Evolutionary conservation across 2,888 invertebrate species (phyloP).

Genomic region (Lasioglossum vierecki): DNA sequence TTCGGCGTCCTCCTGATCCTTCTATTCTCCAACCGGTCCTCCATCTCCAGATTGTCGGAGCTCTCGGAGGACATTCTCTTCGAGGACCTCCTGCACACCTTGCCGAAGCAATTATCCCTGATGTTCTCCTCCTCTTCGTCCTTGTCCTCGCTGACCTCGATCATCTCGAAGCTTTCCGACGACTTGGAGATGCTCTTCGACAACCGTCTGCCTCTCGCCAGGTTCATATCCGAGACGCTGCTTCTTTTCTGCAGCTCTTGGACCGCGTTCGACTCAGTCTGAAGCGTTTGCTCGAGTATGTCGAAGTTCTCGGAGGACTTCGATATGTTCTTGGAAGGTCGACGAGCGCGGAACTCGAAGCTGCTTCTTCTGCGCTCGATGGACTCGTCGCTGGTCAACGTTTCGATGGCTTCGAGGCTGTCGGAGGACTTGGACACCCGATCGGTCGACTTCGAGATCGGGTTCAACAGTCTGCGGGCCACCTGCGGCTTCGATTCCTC

Average conservation of each 20-base stretch:
- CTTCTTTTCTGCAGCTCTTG: slow-evolving; percentile 76
- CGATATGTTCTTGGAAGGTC: slow-evolving; percentile 74
- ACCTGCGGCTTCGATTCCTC: slow-evolving; percentile 71
- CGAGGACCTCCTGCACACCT: slow-evolving; percentile 64
- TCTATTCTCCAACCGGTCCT: slow-evolving; percentile 77
- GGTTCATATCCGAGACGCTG: slow-evolving; percentile 78
- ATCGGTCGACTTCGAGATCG: slow-evolving; percentile 78
- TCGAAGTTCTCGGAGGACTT: slow-evolving; percentile 82
- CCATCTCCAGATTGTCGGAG: slow-evolving; percentile 80
- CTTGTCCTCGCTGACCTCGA: slow-evolving; percentile 62
- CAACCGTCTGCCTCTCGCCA: slow-evolving; percentile 69
- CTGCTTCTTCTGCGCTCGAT: slow-evolving; percentile 74
- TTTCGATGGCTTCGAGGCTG: slow-evolving; percentile 77
- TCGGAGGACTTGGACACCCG: slow-evolving; percentile 79
- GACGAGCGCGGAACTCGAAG: slow-evolving; percentile 73
- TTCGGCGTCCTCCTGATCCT: slow-evolving; percentile 75
- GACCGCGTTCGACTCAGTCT: slow-evolving; percentile 31
- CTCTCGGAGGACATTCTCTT: slow-evolving; percentile 80
- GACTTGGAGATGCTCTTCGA: slow-evolving; percentile 79
- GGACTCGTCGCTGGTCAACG: slow-evolving; percentile 73
- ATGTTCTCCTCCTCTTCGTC: slow-evolving; percentile 58
- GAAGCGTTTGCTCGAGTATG: slow-evolving; percentile 59
- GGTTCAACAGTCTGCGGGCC: slow-evolving; percentile 65
- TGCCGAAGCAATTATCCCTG: slow-evolving; percentile 52
- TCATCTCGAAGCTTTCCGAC: slow-evolving; percentile 78